Evolutionary conservation across 2,113 vertebrate genomes (phyloP), one percentile per base, ranked within the genome.

Genomic region (Pluvialis apricaria): DNA sequence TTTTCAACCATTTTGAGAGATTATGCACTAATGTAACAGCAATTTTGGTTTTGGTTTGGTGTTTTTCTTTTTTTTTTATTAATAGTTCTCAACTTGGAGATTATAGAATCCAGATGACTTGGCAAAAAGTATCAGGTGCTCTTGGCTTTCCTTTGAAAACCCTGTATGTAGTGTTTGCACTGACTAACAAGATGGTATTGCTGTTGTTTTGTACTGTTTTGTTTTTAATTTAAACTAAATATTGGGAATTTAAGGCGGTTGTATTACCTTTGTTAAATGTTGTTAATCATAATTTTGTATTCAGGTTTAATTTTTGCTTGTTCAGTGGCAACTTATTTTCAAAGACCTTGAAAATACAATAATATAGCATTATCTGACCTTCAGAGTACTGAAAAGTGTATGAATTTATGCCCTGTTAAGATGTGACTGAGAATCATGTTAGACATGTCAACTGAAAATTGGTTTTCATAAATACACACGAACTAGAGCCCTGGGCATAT

Each of bases 131-230:
- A 98, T 98, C 98, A 97, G 98, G 98, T 98, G 98, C 97, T 98
- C 98, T 97, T 97, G 96, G 97, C 98, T 98, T 97, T 98, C 96
- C 96, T 97, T 97, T 98, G 97, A 98, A 98, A 98, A 97, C 97
- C 97, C 97, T 98, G 98, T 98, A 97, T 95, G 97, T 98, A 97
- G 97, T 85, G 96, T 98, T 98, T 98, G 98, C 98, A 98, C 98
- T 98, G 98, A 98, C 97, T 98, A 97, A 98, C 96, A 96, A 97
- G 98, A 98, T 97, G 97, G 98, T 98, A 95, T 98, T 98, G 97
- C 97, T 98, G 97, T 66, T 65, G 90, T 93, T 93, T 97, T 96
- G 94, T 95, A 95, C 91, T 96, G 92, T 95, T 97, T 92, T 95
- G 91, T 96, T 97, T 97, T 97, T 98, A 97, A 98, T 98, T 98